A percentile compares a stretch with the other conserved stretches of the same genome.
These are phyloP conservation scores for Tipula helvola DNA, from an alignment of 2,888 invertebrate genomes.

Conservation along the genomic window DNA sequence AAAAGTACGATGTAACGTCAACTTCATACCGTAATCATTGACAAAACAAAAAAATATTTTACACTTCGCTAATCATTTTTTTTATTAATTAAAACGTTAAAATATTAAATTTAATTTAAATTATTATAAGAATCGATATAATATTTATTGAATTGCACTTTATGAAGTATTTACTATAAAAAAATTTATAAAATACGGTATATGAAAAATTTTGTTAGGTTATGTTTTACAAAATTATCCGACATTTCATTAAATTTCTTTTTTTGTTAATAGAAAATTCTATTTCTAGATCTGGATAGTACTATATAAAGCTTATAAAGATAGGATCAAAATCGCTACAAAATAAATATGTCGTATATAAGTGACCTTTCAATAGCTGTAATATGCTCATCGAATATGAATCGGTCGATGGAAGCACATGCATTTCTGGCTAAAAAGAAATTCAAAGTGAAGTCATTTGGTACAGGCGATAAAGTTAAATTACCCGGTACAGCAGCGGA, in stretches of 20 bases:
- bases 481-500: slow-evolving; percentile 90
- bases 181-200: background rate
- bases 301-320: background rate
- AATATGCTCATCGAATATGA: slow-evolving; percentile 99
- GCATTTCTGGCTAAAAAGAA: slow-evolving; percentile 95
- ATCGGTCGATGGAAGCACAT: slow-evolving; percentile 99
- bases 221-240: background rate
- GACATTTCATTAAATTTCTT: background rate
- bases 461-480: slow-evolving; percentile 91
- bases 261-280: background rate
- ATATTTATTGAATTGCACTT: background rate
- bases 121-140: background rate
- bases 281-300: background rate
- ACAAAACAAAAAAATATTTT: background rate
- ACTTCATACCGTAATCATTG: background rate
- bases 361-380: slow-evolving; percentile 71
- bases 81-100: background rate
- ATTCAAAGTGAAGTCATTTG: slow-evolving; percentile 87
- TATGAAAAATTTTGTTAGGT: background rate
- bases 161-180: background rate
- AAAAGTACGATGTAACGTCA: background rate
- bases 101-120: background rate
- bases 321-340: background rate
- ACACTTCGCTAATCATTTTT: background rate
- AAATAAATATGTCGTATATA: slow-evolving; percentile 24